Base-by-base conservation (phyloP, 2,797 vertebrate species). In the Hydrophis major region DNA sequence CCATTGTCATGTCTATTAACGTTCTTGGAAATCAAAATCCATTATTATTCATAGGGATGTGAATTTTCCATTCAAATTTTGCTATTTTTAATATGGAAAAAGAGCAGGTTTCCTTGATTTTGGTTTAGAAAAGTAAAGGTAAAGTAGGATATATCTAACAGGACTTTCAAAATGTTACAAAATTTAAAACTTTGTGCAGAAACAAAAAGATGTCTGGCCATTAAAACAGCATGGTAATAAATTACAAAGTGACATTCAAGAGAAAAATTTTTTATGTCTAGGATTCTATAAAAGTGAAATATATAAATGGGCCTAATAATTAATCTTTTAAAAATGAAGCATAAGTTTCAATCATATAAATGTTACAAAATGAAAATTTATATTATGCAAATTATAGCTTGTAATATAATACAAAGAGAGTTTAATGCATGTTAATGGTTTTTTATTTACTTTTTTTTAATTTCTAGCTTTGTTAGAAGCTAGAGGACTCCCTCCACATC, bases 401-500 rank as follows among this genome's bases (percentile, higher is more conserved):
- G 47, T 20, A 14, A 42, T 90, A 42, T 78, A 50, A 22, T 90
- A 28, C 4, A 42, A 53, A 20, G 32, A 53, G 32, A 53, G 4
- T 91, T 89, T 93, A 37, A 86, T 22, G 47, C 3, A 55, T 3
- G n/a, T 93, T 32, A 87, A 86, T 8, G 8, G 20, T 55, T 91
- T 28, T 90, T 55, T 12, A 55, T 55, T 55, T 55, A 55, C 53
- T 13, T 55, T 60, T 37, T 37, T 93, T 57, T 22, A 3, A 55
- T 95, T 47, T 83, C 69, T 96, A 99, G 99, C 99, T 96, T 97
- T 99, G 5, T 97, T 99, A 96, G 99, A 99, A 97, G 99, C 99
- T 96, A 98, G 99, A 96, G 99, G 99, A 97, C 99, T 99, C 97
- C 99, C 99, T 94, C 99, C 99, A 97, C 99, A 99, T 97, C 98